Percentiles rank a stretch among this genome's conserved stretches.
Conservation (phyloP, 2,888 invertebrate species). For the Pteria penguin region DNA sequence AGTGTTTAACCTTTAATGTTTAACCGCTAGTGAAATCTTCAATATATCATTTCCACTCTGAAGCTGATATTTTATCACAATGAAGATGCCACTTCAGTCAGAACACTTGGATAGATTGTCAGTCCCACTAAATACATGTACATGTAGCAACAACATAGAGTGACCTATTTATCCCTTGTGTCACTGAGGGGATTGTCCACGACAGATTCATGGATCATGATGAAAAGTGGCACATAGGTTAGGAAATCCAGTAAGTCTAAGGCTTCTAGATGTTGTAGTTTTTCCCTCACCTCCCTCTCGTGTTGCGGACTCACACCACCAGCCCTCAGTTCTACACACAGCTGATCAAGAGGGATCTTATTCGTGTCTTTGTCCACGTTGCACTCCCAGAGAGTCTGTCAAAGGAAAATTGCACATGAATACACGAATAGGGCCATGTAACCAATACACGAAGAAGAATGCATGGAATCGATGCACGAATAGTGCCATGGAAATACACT, state of each 20-base stretch:
- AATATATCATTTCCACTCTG: too few species aligned
- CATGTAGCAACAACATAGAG: too few species aligned
- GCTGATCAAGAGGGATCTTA: constrained; percentile 72
- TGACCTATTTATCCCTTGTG: constrained; percentile 62
- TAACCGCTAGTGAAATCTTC: too few species aligned
- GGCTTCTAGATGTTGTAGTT: constrained; percentile 66
- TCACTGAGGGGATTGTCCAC: constrained; percentile 76
- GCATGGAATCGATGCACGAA: not conserved
- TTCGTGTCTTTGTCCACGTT: constrained; percentile 75
- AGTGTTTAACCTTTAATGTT: too few species aligned
- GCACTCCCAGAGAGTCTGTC: constrained; percentile 78
- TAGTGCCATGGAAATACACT: not conserved
- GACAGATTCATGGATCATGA: constrained; percentile 77
- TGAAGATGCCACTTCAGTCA: too few species aligned
- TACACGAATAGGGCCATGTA: too few species aligned
- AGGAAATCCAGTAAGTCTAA: constrained; percentile 78
- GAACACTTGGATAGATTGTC: too few species aligned
- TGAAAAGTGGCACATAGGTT: constrained; percentile 78
- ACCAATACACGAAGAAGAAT: too few species aligned
- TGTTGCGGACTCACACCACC: constrained; percentile 76
- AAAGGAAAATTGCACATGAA: constrained; percentile 26
- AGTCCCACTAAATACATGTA: too few species aligned
- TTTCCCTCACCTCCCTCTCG: constrained; percentile 71
- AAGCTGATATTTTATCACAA: too few species aligned
- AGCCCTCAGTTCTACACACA: constrained; percentile 76